These are phyloP conservation scores for Eilema depressum DNA, from an alignment of 2,888 invertebrate species.

Conservation along the genomic window DNA sequence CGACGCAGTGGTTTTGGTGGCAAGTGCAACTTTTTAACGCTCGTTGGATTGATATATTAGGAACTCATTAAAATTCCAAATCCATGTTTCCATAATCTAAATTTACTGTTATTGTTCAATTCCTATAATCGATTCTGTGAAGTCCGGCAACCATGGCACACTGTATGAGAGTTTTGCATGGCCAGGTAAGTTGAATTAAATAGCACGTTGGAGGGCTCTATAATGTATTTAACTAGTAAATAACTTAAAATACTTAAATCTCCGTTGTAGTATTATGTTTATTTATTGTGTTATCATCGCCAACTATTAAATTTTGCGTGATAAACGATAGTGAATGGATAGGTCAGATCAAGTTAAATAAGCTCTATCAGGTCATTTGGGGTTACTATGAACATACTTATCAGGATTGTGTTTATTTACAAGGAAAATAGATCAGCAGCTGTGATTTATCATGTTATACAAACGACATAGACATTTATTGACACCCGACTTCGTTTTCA, in stretches of 20 bases:
- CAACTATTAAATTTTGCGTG: slow-evolving; percentile 51
- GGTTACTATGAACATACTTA: slow-evolving; percentile 43
- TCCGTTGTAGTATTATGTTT: slow-evolving; percentile 50
- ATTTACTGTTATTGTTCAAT: slow-evolving; percentile 59
- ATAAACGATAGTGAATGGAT: slow-evolving; percentile 67
- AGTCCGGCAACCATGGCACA: slow-evolving; percentile 90
- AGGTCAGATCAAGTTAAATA: slow-evolving; percentile 69
- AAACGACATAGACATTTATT: slow-evolving; percentile 16
- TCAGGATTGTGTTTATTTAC: slow-evolving; percentile 29
- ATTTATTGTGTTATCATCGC: slow-evolving; percentile 67
- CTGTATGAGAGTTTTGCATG: slow-evolving; percentile 92
- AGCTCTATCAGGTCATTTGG: slow-evolving; percentile 64
- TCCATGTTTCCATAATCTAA: slow-evolving; percentile 78
- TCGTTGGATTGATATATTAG: slow-evolving; percentile 14
- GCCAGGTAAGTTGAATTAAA: slow-evolving; percentile 88
- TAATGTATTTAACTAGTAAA: slow-evolving; percentile 18
- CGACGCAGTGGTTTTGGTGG: slow-evolving; percentile 53
- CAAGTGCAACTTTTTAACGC: slow-evolving; percentile 45
- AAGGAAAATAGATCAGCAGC: slow-evolving; percentile 18
- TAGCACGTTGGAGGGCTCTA: slow-evolving; percentile 56
- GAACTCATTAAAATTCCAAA: slow-evolving; percentile 44
- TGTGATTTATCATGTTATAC: background rate
- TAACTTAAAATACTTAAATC: background rate
- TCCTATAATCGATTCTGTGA: slow-evolving; percentile 63
- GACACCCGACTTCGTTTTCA: slow-evolving; percentile 59